Evolutionary conservation across 2,888 invertebrate species (phyloP).

Genomic region (Hydropsyche betteni): DNA sequence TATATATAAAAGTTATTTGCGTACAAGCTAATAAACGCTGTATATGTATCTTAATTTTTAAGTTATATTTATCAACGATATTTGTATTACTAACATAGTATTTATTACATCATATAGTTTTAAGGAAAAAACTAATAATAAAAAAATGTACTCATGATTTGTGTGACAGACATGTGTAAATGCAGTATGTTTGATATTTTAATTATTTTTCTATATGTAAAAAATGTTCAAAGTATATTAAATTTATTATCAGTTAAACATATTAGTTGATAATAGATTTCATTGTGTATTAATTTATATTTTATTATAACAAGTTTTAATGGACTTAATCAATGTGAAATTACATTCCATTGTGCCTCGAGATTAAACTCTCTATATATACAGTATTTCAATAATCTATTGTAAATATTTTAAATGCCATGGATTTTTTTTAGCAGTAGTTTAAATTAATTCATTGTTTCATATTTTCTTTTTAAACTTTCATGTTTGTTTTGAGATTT

Average conservation of each 20-base stretch:
- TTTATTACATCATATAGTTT: slow-evolving; percentile 37
- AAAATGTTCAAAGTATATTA: slow-evolving; percentile 16
- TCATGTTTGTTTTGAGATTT: too few species aligned
- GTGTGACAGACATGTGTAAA: not conserved
- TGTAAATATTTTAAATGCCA: slow-evolving; percentile 49
- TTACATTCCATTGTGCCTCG: slow-evolving; percentile 50
- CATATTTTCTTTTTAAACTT: too few species aligned
- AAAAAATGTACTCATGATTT: slow-evolving; percentile 24
- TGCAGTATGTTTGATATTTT: not conserved
- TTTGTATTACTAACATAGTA: slow-evolving; percentile 48
- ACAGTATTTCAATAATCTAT: slow-evolving; percentile 46
- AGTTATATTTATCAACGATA: slow-evolving; percentile 41
- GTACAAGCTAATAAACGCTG: not conserved
- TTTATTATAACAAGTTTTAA: slow-evolving; percentile 6
- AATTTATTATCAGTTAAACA: slow-evolving; percentile 7
- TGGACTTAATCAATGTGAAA: slow-evolving; percentile 32
- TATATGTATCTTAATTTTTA: not conserved
- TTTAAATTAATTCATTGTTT: too few species aligned
- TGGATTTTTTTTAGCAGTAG: slow-evolving; percentile 39
- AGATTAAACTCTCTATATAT: slow-evolving; percentile 46
- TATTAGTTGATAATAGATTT: slow-evolving; percentile 6
- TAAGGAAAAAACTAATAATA: slow-evolving; percentile 14
- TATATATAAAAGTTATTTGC: not conserved
- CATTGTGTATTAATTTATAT: slow-evolving; percentile 12
- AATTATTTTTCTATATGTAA: slow-evolving; percentile 7